phyloP scores from a whole-genome alignment of 2,113 vertebrate species.

The Phasianus colchicus region DNA sequence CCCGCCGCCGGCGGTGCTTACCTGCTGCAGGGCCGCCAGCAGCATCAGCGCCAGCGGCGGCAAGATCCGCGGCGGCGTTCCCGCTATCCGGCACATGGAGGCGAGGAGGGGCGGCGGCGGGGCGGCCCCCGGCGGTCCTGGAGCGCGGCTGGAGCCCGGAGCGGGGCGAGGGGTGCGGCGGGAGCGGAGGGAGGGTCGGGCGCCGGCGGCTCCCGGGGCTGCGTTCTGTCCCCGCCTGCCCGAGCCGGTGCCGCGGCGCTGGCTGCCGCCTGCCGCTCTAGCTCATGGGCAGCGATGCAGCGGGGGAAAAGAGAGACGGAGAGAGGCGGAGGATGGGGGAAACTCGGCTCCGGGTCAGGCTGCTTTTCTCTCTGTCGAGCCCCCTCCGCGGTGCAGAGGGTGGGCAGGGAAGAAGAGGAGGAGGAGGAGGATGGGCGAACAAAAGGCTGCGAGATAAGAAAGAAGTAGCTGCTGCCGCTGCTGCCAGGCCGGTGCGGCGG shows the following conservation, averaged over 20 bases:
- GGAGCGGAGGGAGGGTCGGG: background rate
- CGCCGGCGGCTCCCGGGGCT: background rate
- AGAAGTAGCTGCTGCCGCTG: too few relatives aligned
- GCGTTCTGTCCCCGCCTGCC: slow-evolving; percentile 33
- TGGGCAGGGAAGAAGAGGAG: slow-evolving; percentile 37
- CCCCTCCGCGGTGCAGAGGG: slow-evolving; percentile 40
- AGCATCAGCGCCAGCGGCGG: slow-evolving; percentile 79
- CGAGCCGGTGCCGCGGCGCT: slow-evolving; percentile 14
- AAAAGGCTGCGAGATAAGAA: too few relatives aligned
- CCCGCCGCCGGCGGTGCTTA: slow-evolving; percentile 54
- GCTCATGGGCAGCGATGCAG: slow-evolving; percentile 59
- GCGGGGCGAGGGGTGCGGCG: background rate
- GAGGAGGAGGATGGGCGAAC: background rate
- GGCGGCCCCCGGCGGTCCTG: slow-evolving; percentile 64
- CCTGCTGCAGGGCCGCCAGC: slow-evolving; percentile 78
- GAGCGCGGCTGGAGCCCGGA: slow-evolving; percentile 39
- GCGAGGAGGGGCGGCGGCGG: slow-evolving; percentile 72
- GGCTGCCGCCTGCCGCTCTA: slow-evolving; percentile 24
- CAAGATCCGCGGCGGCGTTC: slow-evolving; percentile 78
- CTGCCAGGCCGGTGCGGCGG: background rate
- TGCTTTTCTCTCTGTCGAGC: background rate
- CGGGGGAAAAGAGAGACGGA: background rate
- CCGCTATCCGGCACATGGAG: slow-evolving; percentile 81
- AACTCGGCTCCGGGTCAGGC: slow-evolving; percentile 57
- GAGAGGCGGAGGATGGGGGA: slow-evolving; percentile 10